A percentile compares a stretch with the other conserved stretches of the same genome.
Evolutionary conservation across 2,797 vertebrate species (phyloP).

Genomic region (Gallinago stenura): DNA sequence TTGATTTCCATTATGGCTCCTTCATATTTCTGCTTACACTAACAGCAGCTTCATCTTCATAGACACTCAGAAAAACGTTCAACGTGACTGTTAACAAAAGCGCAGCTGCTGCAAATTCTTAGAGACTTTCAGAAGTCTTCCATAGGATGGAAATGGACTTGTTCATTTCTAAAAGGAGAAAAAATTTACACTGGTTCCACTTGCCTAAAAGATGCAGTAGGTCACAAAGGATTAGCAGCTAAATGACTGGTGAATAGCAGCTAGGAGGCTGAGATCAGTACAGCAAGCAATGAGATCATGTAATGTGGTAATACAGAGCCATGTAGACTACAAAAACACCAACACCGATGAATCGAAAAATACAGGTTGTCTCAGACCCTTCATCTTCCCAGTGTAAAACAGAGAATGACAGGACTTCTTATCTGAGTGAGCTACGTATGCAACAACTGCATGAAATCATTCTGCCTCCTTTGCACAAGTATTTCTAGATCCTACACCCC

Average conservation of each 20-base stretch:
- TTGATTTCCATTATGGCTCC: not conserved
- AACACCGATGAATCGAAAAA: not conserved
- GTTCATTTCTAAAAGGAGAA: not conserved
- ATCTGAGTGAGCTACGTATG: not conserved
- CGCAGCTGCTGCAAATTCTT: not conserved
- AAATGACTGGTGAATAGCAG: not conserved
- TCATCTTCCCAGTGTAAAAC: not conserved
- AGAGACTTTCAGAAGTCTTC: not conserved
- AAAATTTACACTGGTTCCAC: not conserved
- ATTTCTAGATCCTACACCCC: not conserved
- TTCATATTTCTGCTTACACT: not conserved
- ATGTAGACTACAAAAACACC: not conserved
- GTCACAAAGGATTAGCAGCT: not conserved
- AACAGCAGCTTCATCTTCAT: not conserved
- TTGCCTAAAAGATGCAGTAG: not conserved
- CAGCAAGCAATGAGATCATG: not conserved
- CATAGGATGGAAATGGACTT: not conserved
- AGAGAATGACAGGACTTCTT: not conserved
- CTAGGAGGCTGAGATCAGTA: not conserved
- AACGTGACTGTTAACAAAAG: not conserved
- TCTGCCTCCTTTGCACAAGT: not conserved
- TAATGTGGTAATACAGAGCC: not conserved
- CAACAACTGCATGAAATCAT: not conserved
- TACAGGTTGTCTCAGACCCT: not conserved
- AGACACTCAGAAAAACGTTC: not conserved